These are phyloP conservation scores for Lasiurus cinereus DNA, from an alignment of 2,113 vertebrate species.

Conservation along the genomic window DNA sequence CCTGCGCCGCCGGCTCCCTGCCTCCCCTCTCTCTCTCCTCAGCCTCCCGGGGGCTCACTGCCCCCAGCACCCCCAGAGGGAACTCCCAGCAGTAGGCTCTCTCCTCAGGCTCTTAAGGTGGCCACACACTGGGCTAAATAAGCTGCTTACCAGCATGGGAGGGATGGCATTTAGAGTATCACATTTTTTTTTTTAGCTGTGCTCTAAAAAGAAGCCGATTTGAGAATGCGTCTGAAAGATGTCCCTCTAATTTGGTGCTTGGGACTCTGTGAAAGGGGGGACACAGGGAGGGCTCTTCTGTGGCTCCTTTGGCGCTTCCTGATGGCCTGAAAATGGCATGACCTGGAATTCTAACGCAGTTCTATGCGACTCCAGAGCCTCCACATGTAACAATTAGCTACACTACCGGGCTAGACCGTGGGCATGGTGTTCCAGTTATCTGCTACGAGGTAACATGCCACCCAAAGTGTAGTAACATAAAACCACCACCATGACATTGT, in stretches of 20 bases:
- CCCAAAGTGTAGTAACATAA: not conserved
- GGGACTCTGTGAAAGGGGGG: not conserved
- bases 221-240: slow-evolving; percentile 81
- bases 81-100: slow-evolving; percentile 84
- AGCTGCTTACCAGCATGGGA: slow-evolving; percentile 88
- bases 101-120: slow-evolving; percentile 86
- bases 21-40: not conserved
- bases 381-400: not conserved
- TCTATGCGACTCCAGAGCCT: not conserved
- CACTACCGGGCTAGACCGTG: accelerated
- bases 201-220: slow-evolving; percentile 83
- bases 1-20: not conserved
- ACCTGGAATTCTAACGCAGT: not conserved
- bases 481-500: not conserved
- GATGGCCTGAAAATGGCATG: not conserved
- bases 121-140: slow-evolving; percentile 87
- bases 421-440: no score
- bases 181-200: slow-evolving; percentile 84
- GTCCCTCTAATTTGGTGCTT: slow-evolving; percentile 60
- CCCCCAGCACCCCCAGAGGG: slow-evolving; percentile 78
- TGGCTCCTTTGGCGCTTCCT: not conserved
- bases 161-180: slow-evolving; percentile 86
- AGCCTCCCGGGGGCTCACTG: slow-evolving; percentile 75
- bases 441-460: not conserved
- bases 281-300: not conserved